These are phyloP conservation scores for Oligia fasciuncula DNA, from an alignment of 2,888 invertebrate species.

Conservation along the genomic window DNA sequence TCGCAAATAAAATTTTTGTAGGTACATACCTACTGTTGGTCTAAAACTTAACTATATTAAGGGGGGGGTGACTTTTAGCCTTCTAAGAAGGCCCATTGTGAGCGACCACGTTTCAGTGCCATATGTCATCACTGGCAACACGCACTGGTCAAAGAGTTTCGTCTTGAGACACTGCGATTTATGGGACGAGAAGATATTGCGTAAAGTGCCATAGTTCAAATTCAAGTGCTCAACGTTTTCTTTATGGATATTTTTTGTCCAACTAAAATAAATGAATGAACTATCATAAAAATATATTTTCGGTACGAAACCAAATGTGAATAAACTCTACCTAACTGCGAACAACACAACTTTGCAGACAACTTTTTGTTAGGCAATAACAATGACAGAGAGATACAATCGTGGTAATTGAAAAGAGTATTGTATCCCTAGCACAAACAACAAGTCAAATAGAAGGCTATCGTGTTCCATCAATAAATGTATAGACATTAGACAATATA, in stretches of 20 bases:
- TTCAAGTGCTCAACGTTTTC: neutral
- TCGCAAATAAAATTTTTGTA: neutral
- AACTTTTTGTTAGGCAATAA: constrained; percentile 31
- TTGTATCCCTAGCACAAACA: constrained; percentile 25
- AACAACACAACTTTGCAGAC: constrained; percentile 36
- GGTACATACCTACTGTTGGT: neutral
- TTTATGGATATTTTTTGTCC: too few species aligned
- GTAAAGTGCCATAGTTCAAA: neutral
- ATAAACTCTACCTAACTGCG: neutral
- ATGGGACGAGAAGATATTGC: too few species aligned
- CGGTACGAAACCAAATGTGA: neutral
- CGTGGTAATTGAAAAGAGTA: constrained; percentile 31
- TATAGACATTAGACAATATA: neutral
- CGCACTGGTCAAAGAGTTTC: too few species aligned
- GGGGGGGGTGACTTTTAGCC: too few species aligned
- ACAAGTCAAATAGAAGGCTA: neutral
- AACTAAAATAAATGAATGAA: neutral
- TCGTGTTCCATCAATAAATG: constrained; percentile 6
- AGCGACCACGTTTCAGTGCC: too few species aligned
- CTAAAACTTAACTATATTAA: neutral
- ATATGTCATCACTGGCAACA: too few species aligned
- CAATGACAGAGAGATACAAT: constrained; percentile 29
- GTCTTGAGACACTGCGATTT: too few species aligned
- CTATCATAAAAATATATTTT: neutral
- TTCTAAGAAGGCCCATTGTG: too few species aligned